These are phyloP conservation scores for Drosophila barbarae DNA, from an alignment of 2,888 invertebrate species.

Conservation along the genomic window DNA sequence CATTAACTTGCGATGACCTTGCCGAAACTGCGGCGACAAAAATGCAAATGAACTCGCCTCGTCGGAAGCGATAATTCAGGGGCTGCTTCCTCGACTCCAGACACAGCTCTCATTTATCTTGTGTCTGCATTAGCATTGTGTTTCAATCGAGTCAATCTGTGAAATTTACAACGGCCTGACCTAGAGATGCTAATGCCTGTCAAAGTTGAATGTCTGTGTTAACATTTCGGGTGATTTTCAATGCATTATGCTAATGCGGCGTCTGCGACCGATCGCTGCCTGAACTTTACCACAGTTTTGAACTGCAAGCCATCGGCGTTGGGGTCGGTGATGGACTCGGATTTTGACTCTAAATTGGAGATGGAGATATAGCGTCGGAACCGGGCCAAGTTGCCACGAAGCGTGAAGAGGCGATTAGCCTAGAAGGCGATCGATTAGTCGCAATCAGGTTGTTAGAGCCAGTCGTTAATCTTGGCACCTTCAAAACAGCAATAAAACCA, in stretches of 20 bases:
- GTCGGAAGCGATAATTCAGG: conserved; percentile 44
- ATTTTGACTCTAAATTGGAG: neutral
- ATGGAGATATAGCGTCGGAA: neutral
- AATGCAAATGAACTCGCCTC: conserved; percentile 45
- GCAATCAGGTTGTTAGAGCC: conserved; percentile 45
- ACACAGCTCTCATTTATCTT: conserved; percentile 11
- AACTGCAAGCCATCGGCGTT: conserved; percentile 36
- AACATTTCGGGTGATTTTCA: conserved; percentile 55
- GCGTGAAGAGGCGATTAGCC: conserved; percentile 56
- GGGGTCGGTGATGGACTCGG: conserved; percentile 6
- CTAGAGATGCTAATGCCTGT: conserved; percentile 64
- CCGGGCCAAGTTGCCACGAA: conserved; percentile 37
- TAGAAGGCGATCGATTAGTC: conserved; percentile 58
- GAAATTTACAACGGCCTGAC: conserved; percentile 50
- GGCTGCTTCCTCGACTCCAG: conserved; percentile 34
- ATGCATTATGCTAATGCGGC: conserved; percentile 29
- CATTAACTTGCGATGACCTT: conserved; percentile 61
- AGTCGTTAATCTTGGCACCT: conserved; percentile 28
- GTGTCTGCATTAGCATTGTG: conserved; percentile 46
- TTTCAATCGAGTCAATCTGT: conserved; percentile 42
- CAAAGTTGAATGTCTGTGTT: conserved; percentile 70
- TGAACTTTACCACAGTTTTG: conserved; percentile 60
- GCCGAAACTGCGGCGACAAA: conserved; percentile 50
- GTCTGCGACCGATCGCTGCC: conserved; percentile 37
- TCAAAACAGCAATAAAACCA: conserved; percentile 3